Evolutionary conservation across 2,888 invertebrate genomes (phyloP), one percentile per base, ranked within the genome.

Genomic region (Stomorhina lunata): DNA sequence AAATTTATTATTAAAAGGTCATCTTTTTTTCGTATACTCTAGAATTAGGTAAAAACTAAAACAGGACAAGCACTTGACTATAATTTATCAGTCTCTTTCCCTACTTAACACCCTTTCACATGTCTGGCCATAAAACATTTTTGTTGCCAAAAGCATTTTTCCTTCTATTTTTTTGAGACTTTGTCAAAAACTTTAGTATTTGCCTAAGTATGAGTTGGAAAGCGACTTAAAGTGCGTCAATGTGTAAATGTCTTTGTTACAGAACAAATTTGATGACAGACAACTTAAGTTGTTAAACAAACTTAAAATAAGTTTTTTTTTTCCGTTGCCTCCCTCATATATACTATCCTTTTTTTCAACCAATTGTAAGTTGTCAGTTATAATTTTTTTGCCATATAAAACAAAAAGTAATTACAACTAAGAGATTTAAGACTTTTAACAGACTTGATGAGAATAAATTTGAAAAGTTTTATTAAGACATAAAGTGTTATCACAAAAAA

Each of bases 261-360:
- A 43, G 45, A 45, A 55, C 4, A 43, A 45, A 71, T 78, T 78
- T 69, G 63, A 55, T 78, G 69, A 71, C 69, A 78, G 69, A 63
- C 77, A 69, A 63, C 40, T 63, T 63, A 78, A 78, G 77, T 63
- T 78, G 55, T 71, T 63, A 73, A 63, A 73, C 27, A 53, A 53
- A 63, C 61, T 73, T 17, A 27, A 48, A 61, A 48, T 37, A 57
- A 32, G 9, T 32, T 55, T 55, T 32, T 10, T 32, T 55, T 2
- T 25, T 50, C 5, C 3, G n/a, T n/a, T n/a, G n/a, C n/a, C n/a
- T n/a, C 17, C 9, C 17, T 9, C 45, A 20, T 12, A 50, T 1
- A 10, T 12, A 20, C 34, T 59, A 12, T 27, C 3, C 9, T n/a
- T 37, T 12, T 50, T 1, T 29, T 69, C 6, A n/a, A 10, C 20